phyloP scores from a whole-genome alignment of 2,113 vertebrate genomes.

The Nematolebias whitei region DNA sequence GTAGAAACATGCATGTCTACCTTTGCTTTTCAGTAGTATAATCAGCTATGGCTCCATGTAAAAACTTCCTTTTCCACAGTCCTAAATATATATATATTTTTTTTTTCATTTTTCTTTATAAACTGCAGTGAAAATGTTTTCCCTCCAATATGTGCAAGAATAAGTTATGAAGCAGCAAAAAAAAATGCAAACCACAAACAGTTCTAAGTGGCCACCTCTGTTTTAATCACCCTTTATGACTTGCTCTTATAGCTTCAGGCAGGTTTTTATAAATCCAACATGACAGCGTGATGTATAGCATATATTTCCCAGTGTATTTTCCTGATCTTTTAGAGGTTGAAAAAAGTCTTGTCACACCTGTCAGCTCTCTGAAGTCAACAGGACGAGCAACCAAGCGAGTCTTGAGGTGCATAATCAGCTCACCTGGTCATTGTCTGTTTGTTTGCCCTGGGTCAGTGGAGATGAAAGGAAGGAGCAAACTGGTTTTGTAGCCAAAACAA shows the following conservation, averaged over 20 bases:
- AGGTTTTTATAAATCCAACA: neutral
- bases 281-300: neutral
- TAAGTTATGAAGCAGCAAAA: conserved; percentile 20
- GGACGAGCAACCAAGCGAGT: conserved; percentile 9
- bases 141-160: conserved; percentile 50
- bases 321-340: conserved; percentile 10
- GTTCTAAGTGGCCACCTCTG: conserved; percentile 1
- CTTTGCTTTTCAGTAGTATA: no score
- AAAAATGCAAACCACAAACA: conserved; percentile 21
- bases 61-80: neutral
- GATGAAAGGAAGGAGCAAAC: conserved; percentile 61
- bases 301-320: neutral
- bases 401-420: conserved; percentile 33
- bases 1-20: no score
- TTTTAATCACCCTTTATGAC: conserved; percentile 17
- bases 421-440: conserved; percentile 65
- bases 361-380: conserved; percentile 21
- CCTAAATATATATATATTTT: conserved; percentile 2
- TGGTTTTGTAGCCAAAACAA: conserved; percentile 73
- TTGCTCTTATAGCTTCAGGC: neutral
- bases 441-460: conserved; percentile 62
- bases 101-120: conserved; percentile 36
- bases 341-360: conserved; percentile 6
- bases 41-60: no score
- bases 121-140: conserved; percentile 30